Evolutionary conservation across 2,797 vertebrate species (phyloP), one percentile per base, ranked within the genome.

Genomic region (Gymnothorax reevesii): DNA sequence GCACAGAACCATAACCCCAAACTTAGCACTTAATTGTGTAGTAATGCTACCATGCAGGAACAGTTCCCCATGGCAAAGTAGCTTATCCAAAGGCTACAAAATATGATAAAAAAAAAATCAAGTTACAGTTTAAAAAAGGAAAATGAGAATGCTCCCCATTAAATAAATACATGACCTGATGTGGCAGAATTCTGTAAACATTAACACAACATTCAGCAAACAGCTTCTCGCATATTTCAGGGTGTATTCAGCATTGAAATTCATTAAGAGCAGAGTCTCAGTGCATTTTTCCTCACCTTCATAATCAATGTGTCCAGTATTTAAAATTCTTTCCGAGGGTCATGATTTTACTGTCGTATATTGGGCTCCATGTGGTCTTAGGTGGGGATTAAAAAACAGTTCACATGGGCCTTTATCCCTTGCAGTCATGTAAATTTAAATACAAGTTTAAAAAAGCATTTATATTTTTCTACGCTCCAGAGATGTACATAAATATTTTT

Each of bases 141-240:
- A 27, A 42, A 20, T 49, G 42, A 20, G 75, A 79, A 54, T 54
- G 42, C 42, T 79, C n/a, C n/a, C 20, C 49, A 79, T 54, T 22
- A 54, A 79, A 79, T 79, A 87, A 42, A 66, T 57, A 75, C 83
- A 83, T 22, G 55, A 42, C 15, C 42, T 59, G 17, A 75, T 87
- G 27, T 57, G 54, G 80, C 75, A 71, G 49, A 86, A 77, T 27
- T 27, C 0, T 88, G 90, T 91, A 91, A 92, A 91, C 88, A 88
- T 86, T 84, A 87, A 84, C 84, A 69, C 77, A 54, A 86, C 88
- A 82, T 87, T 87, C 88, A 87, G 84, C 64, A 42, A 88, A 54
- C 52, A 25, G 52, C 33, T 83, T 59, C 80, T 57, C 73, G 7
- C 20, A 52, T 13, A 42, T 77, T 77, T 77, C 7, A 7, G 22